Conservation (phyloP, 2,113 vertebrate genomes). For the Eira barbara region DNA sequence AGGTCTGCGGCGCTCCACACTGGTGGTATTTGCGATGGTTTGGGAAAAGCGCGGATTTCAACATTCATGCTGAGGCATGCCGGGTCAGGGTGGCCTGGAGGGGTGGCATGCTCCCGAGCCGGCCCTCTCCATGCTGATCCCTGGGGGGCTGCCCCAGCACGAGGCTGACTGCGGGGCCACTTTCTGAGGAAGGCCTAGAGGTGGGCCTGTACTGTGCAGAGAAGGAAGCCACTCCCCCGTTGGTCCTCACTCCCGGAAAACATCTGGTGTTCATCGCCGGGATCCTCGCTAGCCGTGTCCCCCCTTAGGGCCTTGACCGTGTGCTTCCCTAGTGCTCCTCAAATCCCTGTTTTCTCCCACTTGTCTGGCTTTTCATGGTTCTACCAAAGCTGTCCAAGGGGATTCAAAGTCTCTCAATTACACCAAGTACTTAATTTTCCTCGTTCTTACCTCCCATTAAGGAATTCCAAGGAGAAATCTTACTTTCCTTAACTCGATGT, state of each 20-base stretch:
- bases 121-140: background rate
- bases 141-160: background rate
- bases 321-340: background rate
- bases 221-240: background rate
- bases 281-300: background rate
- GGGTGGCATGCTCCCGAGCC: background rate
- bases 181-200: background rate
- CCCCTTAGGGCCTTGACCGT: background rate
- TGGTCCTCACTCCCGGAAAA: background rate
- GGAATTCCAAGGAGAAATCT: background rate
- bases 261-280: rapidly evolving
- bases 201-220: background rate
- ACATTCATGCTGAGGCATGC: background rate
- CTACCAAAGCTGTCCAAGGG: background rate
- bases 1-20: background rate
- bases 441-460: background rate
- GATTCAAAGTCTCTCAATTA: background rate
- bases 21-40: background rate
- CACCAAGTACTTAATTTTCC: background rate
- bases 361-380: background rate
- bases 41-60: background rate
- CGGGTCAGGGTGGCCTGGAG: background rate
- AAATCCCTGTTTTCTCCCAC: background rate
- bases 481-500: background rate
- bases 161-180: background rate